Evolutionary conservation across 2,113 vertebrate species (phyloP), one percentile per base, ranked within the genome.

Genomic region (Ivindomyrus marchei): DNA sequence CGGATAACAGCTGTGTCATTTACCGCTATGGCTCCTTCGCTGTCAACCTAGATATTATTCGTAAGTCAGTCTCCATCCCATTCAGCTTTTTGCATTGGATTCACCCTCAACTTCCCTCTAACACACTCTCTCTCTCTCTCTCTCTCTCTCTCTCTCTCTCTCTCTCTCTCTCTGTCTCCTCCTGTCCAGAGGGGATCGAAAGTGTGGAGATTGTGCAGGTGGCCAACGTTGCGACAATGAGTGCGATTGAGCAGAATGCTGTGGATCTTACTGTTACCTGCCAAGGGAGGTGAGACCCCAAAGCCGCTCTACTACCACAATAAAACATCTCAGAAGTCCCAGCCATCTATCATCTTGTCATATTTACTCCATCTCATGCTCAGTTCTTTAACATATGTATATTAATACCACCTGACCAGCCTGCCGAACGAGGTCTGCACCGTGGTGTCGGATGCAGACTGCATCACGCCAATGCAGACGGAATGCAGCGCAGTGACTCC

Each of bases 21-120:
- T 97, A 97, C 94, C 97, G 97, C 92, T 99, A 98, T 0, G 98
- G 98, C 92, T 98, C 97, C 89, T 97, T 97, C 53, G 93, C 96
- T 90, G 95, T 96, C 36, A 92, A 95, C 39, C 92, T 99, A 77
- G 93, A 97, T 83, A 95, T 98, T 49, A 92, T 98, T 92, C 97
- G 98, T 98, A 94, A 97, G 97, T 5, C 83, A 97, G 97, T 4
- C 83, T 39, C 85, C 10, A 49, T 85, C 4, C 36, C 15, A 46
- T 21, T 74, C 10, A 58, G 46, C 3, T 89, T 31, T 45, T 24
- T 80, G 9, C 83, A 85, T 4, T 10, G 8, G 83, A 42, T 85
- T 47, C 83, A 47, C 19, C n/a, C 49, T n/a, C 27, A 11, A 7
- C 53, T 19, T 70, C 11, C n/a, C 15, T 74, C 46, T 17, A 31